Conservation (phyloP, 1,140 invertebrate species). For the Drosophila neocordata region DNA sequence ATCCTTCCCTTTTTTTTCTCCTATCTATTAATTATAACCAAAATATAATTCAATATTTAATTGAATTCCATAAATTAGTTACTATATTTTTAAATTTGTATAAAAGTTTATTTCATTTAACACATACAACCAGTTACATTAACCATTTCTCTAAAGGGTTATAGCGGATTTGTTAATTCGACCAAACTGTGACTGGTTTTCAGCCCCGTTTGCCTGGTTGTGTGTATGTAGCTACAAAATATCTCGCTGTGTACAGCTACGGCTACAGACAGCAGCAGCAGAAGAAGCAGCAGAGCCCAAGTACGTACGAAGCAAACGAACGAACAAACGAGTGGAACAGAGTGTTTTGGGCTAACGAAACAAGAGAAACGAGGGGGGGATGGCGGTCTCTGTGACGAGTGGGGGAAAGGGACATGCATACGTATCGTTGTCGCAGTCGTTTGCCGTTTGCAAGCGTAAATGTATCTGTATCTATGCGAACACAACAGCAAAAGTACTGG, state of each 20-base stretch:
- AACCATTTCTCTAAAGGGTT: neutral
- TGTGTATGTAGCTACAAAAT: neutral
- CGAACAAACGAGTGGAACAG: slow-evolving; percentile 3
- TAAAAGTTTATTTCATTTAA: too few relatives aligned
- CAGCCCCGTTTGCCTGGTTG: neutral
- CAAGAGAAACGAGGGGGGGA: too few relatives aligned
- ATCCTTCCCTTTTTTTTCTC: too few relatives aligned
- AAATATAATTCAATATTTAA: too few relatives aligned
- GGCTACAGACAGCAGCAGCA: neutral
- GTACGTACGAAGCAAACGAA: neutral
- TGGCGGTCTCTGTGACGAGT: neutral
- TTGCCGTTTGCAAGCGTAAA: slow-evolving; percentile 3
- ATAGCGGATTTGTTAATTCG: neutral
- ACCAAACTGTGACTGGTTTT: slow-evolving; percentile 1
- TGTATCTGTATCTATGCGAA: slow-evolving; percentile 9
- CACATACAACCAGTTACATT: too few relatives aligned
- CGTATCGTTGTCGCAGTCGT: slow-evolving; percentile 5
- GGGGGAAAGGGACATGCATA: neutral
- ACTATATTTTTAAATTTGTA: too few relatives aligned
- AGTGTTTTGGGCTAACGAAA: neutral
- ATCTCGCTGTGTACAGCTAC: slow-evolving; percentile 7
- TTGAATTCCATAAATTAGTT: too few relatives aligned
- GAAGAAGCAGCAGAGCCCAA: neutral
- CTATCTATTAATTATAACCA: too few relatives aligned
- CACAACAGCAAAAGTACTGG: neutral